phyloP scores from a whole-genome alignment of 2,888 invertebrate genomes.

The Ischnus inquisitorius region DNA sequence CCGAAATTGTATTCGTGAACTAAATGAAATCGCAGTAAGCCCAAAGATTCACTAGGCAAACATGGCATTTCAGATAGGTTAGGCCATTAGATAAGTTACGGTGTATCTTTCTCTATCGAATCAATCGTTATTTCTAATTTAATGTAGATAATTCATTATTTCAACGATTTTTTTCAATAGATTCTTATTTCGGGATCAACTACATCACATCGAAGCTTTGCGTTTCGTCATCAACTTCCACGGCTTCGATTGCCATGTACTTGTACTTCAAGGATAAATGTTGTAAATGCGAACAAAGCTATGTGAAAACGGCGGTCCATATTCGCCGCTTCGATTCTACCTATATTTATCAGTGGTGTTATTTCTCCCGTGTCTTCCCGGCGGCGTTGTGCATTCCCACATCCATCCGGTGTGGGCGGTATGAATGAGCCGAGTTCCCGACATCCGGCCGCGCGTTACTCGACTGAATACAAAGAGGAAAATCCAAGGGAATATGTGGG shows the following conservation, averaged over 20 bases:
- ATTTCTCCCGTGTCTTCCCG: conserved; percentile 10
- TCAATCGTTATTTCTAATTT: too few relatives aligned
- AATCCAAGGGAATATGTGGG: not conserved
- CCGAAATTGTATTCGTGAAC: not conserved
- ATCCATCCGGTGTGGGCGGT: conserved; percentile 19
- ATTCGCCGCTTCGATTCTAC: not conserved
- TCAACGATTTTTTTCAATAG: too few relatives aligned
- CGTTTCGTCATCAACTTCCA: not conserved
- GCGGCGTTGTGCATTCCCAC: conserved; percentile 13
- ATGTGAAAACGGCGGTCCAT: too few relatives aligned
- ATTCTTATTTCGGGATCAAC: too few relatives aligned
- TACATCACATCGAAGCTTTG: too few relatives aligned
- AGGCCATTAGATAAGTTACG: not conserved
- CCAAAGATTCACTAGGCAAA: too few relatives aligned
- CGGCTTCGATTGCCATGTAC: not conserved
- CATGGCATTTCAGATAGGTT: not conserved
- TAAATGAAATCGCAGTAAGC: not conserved
- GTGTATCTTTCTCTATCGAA: not conserved
- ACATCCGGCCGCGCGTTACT: conserved; percentile 22
- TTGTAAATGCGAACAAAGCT: too few relatives aligned
- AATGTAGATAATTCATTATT: too few relatives aligned
- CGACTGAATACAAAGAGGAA: conserved; percentile 34
- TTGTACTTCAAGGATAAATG: too few relatives aligned
- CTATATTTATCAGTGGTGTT: conserved; percentile 17
- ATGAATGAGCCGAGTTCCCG: conserved; percentile 49